Conservation (phyloP, 2,888 invertebrate genomes). For the Camptogramma bilineatum region DNA sequence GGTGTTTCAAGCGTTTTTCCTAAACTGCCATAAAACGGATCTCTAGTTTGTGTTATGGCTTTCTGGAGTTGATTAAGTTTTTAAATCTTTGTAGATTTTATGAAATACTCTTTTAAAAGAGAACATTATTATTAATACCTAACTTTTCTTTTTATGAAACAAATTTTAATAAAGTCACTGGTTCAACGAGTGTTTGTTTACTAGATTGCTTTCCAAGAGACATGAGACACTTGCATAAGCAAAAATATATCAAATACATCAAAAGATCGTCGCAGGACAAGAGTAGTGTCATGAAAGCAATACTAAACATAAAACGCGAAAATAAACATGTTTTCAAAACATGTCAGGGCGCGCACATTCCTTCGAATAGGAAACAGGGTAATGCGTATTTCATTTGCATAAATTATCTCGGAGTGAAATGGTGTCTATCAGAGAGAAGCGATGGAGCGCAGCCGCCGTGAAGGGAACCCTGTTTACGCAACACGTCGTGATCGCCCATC, state of each 20-base stretch:
- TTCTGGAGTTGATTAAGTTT: conserved; percentile 64
- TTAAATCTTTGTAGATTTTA: conserved; percentile 56
- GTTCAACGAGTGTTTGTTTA: conserved; percentile 49
- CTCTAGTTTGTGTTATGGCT: conserved; percentile 58
- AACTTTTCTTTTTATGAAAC: conserved; percentile 43
- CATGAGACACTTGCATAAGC: conserved; percentile 55
- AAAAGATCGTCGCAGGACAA: conserved; percentile 48
- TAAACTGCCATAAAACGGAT: conserved; percentile 61
- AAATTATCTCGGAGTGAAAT: conserved; percentile 75
- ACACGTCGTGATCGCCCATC: conserved; percentile 65
- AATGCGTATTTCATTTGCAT: conserved; percentile 83
- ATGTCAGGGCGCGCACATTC: conserved; percentile 64
- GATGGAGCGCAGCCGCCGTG: conserved; percentile 53
- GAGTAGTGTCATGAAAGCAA: conserved; percentile 68
- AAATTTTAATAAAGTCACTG: conserved; percentile 52
- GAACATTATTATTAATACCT: conserved; percentile 19
- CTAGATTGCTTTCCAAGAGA: conserved; percentile 61
- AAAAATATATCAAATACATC: conserved; percentile 66
- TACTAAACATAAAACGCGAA: conserved; percentile 76
- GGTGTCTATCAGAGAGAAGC: conserved; percentile 60
- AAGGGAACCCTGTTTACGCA: conserved; percentile 68
- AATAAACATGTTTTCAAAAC: conserved; percentile 76
- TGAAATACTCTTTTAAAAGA: conserved; percentile 35
- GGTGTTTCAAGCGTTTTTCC: conserved; percentile 60
- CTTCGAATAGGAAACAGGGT: conserved; percentile 72